Percentiles rank a stretch among this genome's conserved stretches.
phyloP scores from a whole-genome alignment of 35 echinoderm and acorn worm genomes.

The Lytechinus pictus region DNA sequence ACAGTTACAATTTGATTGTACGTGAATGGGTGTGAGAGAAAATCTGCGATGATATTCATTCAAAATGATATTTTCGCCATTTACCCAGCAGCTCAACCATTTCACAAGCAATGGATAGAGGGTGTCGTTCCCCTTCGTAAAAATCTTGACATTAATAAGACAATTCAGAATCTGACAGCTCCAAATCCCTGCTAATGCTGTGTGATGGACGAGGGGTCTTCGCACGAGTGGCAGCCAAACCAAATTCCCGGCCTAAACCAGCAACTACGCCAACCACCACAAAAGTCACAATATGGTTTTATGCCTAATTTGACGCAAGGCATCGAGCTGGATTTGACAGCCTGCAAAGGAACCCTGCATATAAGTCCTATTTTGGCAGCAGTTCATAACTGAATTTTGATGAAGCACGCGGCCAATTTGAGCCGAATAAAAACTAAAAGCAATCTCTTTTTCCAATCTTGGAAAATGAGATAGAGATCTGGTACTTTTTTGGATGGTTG shows the following conservation, averaged over 20 bases:
- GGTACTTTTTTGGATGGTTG: neutral
- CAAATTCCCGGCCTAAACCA: neutral
- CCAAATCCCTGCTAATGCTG: neutral
- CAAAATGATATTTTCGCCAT: neutral
- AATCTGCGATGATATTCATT: neutral
- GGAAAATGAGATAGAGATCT: neutral
- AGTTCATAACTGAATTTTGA: constrained; percentile 6
- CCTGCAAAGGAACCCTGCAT: neutral
- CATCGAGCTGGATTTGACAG: neutral
- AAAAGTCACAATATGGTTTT: neutral
- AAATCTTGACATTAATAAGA: neutral
- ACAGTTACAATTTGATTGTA: neutral
- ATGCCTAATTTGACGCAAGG: neutral
- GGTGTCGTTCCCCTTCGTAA: neutral
- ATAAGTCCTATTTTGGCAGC: neutral
- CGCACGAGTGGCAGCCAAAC: neutral
- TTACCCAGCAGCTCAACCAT: neutral
- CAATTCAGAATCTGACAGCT: neutral
- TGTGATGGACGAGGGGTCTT: neutral
- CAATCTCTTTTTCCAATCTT: neutral
- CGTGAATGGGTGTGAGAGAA: neutral
- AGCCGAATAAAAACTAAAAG: neutral
- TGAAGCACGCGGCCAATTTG: neutral
- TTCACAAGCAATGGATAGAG: neutral
- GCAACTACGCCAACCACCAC: neutral